phyloP scores from a whole-genome alignment of 2,113 vertebrate species.

The Nothocercus julius region DNA sequence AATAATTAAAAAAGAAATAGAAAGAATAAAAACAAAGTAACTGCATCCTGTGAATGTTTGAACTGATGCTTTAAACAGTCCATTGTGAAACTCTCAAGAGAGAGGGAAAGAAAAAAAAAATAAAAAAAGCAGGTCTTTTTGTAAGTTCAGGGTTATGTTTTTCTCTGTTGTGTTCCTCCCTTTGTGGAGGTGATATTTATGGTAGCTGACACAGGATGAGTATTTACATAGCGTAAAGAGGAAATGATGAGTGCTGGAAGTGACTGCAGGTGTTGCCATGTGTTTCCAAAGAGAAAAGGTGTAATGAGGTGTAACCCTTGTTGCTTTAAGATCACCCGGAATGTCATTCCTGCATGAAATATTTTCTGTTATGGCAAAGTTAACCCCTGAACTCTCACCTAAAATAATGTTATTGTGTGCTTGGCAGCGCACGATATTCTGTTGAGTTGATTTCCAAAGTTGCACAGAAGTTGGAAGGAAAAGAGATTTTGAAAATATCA shows the following conservation, averaged over 20 bases:
- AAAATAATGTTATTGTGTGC: background rate
- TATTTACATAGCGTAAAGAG: background rate
- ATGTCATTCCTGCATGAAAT: background rate
- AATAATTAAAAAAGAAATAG: too few species aligned
- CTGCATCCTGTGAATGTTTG: background rate
- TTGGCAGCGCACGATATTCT: background rate
- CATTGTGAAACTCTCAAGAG: background rate
- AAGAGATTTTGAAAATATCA: background rate
- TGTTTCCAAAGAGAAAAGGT: background rate
- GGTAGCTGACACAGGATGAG: background rate
- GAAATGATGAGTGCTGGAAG: background rate
- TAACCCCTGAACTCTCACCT: background rate
- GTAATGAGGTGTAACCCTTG: background rate
- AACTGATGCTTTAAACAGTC: background rate
- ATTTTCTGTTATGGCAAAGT: background rate
- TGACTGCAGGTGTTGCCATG: background rate
- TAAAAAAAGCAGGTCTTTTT: background rate
- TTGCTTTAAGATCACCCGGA: background rate
- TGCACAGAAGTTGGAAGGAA: background rate
- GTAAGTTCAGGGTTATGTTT: background rate
- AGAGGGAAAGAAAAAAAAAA: too few species aligned
- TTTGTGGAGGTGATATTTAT: background rate
- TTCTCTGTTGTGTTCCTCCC: background rate
- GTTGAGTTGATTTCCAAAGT: background rate
- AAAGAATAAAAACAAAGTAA: background rate